Percentiles rank a stretch among this genome's conserved stretches.
Conservation (phyloP, 2,888 invertebrate genomes). For the Tubulanus polymorphus region DNA sequence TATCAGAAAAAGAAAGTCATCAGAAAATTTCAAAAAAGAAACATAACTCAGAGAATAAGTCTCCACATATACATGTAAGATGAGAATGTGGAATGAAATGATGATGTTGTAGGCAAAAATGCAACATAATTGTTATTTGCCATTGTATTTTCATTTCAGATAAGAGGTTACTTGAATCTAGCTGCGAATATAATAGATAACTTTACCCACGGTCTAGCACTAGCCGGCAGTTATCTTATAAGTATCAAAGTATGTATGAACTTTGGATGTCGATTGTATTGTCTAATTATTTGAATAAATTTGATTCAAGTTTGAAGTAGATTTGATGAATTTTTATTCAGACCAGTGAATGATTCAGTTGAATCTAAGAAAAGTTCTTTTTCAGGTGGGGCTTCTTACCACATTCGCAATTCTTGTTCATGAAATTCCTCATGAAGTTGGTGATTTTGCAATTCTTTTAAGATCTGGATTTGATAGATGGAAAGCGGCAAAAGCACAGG, state of each 20-base stretch:
- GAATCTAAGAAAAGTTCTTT: too few relatives aligned
- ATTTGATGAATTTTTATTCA: neutral
- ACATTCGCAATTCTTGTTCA: constrained; percentile 92
- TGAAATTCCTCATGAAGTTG: constrained; percentile 98
- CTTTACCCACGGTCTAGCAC: constrained; percentile 95
- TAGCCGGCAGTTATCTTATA: constrained; percentile 94
- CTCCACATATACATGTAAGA: too few relatives aligned
- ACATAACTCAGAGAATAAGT: too few relatives aligned
- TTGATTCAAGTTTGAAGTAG: constrained; percentile 1
- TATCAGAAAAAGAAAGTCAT: too few relatives aligned
- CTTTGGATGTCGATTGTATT: neutral
- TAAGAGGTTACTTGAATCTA: constrained; percentile 89
- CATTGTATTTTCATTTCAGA: constrained; percentile 28
- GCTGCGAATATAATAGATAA: constrained; percentile 96
- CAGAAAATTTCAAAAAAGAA: too few relatives aligned
- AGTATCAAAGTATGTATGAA: constrained; percentile 62
- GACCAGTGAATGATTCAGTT: too few relatives aligned
- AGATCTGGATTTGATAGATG: constrained; percentile 82
- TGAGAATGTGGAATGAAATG: too few relatives aligned
- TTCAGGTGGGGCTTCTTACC: constrained; percentile 80
- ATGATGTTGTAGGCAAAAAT: neutral
- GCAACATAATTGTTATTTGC: neutral
- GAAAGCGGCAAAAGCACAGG: constrained; percentile 92
- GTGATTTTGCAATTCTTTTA: constrained; percentile 94
- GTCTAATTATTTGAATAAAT: neutral